phyloP scores from a whole-genome alignment of 2,797 vertebrate species.

The Megaceryle alcyon region DNA sequence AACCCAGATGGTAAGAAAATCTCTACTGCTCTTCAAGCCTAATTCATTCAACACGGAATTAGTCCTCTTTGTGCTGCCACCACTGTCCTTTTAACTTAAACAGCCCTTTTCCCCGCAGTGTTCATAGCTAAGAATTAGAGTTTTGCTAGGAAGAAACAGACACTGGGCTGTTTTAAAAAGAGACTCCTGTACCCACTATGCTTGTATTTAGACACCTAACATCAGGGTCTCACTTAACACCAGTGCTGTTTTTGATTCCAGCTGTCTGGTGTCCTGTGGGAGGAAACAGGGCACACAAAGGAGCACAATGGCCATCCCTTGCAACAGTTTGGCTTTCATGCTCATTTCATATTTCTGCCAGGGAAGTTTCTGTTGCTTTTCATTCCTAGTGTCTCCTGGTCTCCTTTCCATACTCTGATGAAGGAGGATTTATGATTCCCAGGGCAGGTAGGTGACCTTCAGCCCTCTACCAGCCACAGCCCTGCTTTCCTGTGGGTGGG shows the following conservation, averaged over 20 bases:
- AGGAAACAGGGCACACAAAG: neutral
- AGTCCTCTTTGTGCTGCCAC: neutral
- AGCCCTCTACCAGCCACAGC: neutral
- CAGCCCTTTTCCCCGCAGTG: fast-evolving
- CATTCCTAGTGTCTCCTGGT: neutral
- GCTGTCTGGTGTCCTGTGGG: fast-evolving
- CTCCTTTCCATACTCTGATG: neutral
- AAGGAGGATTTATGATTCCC: neutral
- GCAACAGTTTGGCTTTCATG: neutral
- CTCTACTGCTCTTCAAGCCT: neutral
- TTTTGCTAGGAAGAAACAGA: neutral
- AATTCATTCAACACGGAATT: neutral
- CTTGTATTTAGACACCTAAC: neutral
- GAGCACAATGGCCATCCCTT: neutral
- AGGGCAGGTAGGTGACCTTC: neutral
- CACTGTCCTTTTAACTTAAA: neutral
- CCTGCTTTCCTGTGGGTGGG: fast-evolving
- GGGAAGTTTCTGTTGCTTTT: neutral
- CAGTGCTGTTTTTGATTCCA: neutral
- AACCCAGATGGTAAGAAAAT: neutral
- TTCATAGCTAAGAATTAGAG: neutral
- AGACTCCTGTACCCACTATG: too few relatives aligned
- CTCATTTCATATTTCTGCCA: neutral
- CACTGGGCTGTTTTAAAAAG: neutral
- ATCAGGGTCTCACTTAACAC: neutral